Evolutionary conservation across 2,888 invertebrate species (phyloP), one percentile per base, ranked within the genome.

Genomic region (Erebia aethiops): DNA sequence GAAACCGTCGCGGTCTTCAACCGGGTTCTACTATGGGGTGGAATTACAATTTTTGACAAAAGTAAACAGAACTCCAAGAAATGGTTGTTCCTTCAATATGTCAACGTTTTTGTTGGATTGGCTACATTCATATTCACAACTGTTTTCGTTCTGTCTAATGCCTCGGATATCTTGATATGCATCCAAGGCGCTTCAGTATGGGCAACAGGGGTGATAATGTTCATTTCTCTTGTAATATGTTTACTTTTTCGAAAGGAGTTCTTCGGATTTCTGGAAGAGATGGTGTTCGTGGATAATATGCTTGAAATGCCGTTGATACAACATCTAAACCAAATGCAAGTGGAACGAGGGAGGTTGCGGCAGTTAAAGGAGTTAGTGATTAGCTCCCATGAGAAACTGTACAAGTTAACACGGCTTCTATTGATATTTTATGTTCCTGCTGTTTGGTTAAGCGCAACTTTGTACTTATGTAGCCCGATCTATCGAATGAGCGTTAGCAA

Each of bases 121-220:
- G 56, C 89, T 0, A 85, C 86, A 13, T 88, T 91, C 63, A 70
- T 90, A 18, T 90, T 89, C 57, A 91, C 90, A 0, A 84, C 87
- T 0, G 85, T 79, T 2, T 93, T 88, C 71, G 87, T 91, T 0
- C 71, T 82, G 0, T 69, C 75, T 8, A 85, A 84, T 62, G 74
- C 72, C 1, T 80, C 83, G 0, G 79, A 93, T 69, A 74, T 88
- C 0, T 73, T 84, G 0, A 66, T 87, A 1, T 88, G 87, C 63
- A 91, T 92, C n/a, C 84, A 91, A 80, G 89, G 89, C 0, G 87
- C 89, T n/a, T 89, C 90, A 70, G 84, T 92, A 54, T 93, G 92
- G 91, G 85, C 87, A 0, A 92, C 92, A 0, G 90, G 89, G 2
- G 80, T 90, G 0, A 89, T 91, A 2, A 88, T 91, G 87, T 87